phyloP scores from a whole-genome alignment of 2,888 invertebrate genomes.

The Stenchaetothrips biformis region DNA sequence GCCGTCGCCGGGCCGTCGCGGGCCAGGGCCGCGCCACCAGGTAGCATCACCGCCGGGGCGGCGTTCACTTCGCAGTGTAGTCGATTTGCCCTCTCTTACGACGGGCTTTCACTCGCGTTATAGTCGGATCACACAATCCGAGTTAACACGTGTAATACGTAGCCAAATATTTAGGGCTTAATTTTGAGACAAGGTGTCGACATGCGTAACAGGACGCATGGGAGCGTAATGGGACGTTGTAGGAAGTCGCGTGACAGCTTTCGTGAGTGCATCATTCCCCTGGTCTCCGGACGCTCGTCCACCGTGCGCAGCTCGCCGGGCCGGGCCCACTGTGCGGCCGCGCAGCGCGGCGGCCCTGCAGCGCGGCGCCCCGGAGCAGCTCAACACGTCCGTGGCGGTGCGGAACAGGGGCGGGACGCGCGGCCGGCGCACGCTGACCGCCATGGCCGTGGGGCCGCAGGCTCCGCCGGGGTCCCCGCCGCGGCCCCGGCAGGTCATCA shows the following conservation, averaged over 20 bases:
- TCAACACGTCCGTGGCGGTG: slow-evolving; percentile 11
- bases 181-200: too few relatives aligned
- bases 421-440: background rate
- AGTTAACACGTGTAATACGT: too few relatives aligned
- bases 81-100: too few relatives aligned
- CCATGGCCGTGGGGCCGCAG: slow-evolving; percentile 19
- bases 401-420: background rate
- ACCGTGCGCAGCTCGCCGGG: background rate
- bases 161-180: too few relatives aligned
- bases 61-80: too few relatives aligned
- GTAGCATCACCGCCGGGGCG: background rate
- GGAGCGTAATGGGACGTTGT: too few relatives aligned
- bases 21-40: background rate
- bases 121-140: too few relatives aligned
- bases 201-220: too few relatives aligned
- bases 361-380: background rate
- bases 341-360: background rate
- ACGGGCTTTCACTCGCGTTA: too few relatives aligned
- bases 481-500: slow-evolving; percentile 13
- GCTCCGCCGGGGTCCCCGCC: background rate
- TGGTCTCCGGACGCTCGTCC: too few relatives aligned
- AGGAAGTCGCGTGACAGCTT: too few relatives aligned
- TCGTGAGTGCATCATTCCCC: too few relatives aligned
- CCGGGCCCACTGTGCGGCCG: background rate
- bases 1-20: background rate